Conservation (phyloP, 2,888 invertebrate species). For the Aelia acuminata region DNA sequence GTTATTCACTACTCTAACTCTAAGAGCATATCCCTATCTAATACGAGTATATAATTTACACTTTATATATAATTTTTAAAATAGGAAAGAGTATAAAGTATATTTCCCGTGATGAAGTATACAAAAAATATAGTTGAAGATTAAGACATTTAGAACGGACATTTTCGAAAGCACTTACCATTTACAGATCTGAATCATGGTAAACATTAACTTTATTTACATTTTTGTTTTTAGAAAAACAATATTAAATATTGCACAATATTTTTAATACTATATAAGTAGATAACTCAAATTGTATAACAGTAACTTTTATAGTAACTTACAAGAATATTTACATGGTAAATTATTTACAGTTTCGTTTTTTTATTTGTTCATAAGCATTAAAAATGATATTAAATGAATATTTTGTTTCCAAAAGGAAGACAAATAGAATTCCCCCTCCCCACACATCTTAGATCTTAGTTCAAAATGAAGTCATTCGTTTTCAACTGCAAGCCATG, state of each 20-base stretch:
- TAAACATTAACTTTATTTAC: not conserved
- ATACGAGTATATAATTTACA: not conserved
- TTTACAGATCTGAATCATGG: slow-evolving; percentile 6
- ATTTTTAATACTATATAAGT: not conserved
- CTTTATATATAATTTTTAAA: not conserved
- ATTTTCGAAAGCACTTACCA: not conserved
- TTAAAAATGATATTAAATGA: not conserved
- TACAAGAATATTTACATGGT: slow-evolving; percentile 43
- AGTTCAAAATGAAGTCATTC: not conserved
- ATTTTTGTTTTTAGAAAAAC: not conserved
- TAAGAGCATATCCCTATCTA: not conserved
- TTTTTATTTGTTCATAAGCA: not conserved
- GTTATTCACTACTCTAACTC: not conserved
- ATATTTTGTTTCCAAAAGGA: slow-evolving; percentile 11
- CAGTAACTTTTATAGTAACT: not conserved
- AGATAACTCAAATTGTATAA: not conserved
- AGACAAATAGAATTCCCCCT: not conserved
- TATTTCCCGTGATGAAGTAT: not conserved
- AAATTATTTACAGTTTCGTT: slow-evolving; percentile 17
- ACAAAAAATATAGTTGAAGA: slow-evolving; percentile 9
- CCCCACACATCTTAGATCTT: too few relatives aligned
- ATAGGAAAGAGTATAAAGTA: not conserved
- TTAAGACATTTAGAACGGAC: not conserved
- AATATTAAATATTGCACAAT: not conserved
- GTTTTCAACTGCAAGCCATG: not conserved